Base-by-base conservation (phyloP, 2,797 vertebrate species). In the Threskiornis aethiopicus region DNA sequence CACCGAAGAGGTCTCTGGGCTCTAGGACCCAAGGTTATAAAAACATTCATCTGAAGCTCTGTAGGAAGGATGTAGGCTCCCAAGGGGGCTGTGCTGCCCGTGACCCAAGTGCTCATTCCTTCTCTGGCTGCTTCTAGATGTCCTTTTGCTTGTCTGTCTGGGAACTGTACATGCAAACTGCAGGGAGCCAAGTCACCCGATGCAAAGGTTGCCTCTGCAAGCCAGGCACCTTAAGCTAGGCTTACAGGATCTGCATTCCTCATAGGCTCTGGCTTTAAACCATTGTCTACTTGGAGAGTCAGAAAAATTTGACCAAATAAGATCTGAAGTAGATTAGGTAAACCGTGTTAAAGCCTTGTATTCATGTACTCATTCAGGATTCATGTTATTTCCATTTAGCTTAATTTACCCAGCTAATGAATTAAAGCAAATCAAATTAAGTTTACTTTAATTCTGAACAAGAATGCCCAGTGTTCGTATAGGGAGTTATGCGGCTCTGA, bases 111-210 rank as follows among this genome's bases (percentile, higher is more conserved):
- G 41, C 7, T 90, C 26, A n/a, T 71, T 84, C 16, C 24, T 71
- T 64, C 26, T 8, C n/a, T 52, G 51, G 19, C 65, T 85, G 20
- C 11, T 79, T 79, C 46, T 57, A 1, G 16, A 29, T 39, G 26
- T 42, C n/a, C 14, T 33, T 86, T 57, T 59, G 6, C 65, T 75
- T 90, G 41, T 71, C 7, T 46, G 2, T 25, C 6, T 57, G 26
- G 26, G 58, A 62, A 54, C 62, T 26, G 13, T 33, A 15, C 49
- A 19, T 3, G 2, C 26, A 37, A 72, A 58, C 25, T 65, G 54
- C 37, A n/a, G 33, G 7, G 9, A 84, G 18, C 19, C 49, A 79
- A 72, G 65, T 29, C 11, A 37, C 1, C 31, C 0, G 0, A 18
- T 5, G 5, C 24, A 90, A 37, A 55, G 21, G 41, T 89, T 19